phyloP scores from a whole-genome alignment of 2,888 invertebrate genomes.

The Caenorhabditis sp. region DNA sequence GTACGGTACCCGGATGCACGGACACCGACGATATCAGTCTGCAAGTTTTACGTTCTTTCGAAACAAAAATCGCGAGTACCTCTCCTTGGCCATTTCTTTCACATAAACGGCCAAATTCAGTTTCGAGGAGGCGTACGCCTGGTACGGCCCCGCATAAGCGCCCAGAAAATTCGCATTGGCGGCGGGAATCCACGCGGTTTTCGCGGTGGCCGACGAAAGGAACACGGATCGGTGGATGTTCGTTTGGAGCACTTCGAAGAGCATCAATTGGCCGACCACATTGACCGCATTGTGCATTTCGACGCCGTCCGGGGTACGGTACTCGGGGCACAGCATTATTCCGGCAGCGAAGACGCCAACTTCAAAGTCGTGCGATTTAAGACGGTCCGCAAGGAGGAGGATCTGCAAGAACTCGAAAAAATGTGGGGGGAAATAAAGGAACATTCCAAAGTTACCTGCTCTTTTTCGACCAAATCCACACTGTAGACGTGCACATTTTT shows the following conservation, averaged over 20 bases:
- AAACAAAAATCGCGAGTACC: slow-evolving; percentile 8
- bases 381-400: slow-evolving; percentile 20
- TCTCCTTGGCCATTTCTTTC: slow-evolving; percentile 43
- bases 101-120: slow-evolving; percentile 60
- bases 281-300: slow-evolving; percentile 59
- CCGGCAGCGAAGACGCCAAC: slow-evolving; percentile 57
- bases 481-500: slow-evolving; percentile 4
- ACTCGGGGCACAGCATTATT: slow-evolving; percentile 49
- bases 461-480: slow-evolving; percentile 21
- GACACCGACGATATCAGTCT: slow-evolving; percentile 32
- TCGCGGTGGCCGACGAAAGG: slow-evolving; percentile 39
- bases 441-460: slow-evolving; percentile 4
- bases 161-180: slow-evolving; percentile 7
- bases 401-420: slow-evolving; percentile 5
- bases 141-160: slow-evolving; percentile 59
- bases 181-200: slow-evolving; percentile 23
- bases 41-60: neutral
- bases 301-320: slow-evolving; percentile 27
- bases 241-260: slow-evolving; percentile 36
- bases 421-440: neutral
- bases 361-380: slow-evolving; percentile 43
- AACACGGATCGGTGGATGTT: slow-evolving; percentile 21
- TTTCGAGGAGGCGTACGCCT: slow-evolving; percentile 69
- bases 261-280: slow-evolving; percentile 48
- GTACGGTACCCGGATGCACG: slow-evolving; percentile 63